These are phyloP conservation scores for Oryzias melastigma DNA, from an alignment of 2,113 vertebrate species.

Conservation along the genomic window DNA sequence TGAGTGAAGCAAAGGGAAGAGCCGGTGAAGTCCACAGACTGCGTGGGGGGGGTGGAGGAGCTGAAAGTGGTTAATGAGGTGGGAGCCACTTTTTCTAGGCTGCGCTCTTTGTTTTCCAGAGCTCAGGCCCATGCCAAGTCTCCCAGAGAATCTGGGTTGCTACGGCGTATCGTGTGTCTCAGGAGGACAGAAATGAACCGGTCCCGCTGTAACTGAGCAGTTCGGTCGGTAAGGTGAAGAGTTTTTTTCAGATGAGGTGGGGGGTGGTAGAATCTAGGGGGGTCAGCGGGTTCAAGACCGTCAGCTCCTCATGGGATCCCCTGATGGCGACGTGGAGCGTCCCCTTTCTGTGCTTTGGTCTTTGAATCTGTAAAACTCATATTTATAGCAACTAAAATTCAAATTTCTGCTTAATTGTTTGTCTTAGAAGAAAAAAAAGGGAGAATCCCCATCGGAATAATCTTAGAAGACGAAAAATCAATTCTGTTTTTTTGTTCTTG, in stretches of 20 bases:
- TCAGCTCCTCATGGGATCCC: constrained; percentile 24
- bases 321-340: too few species aligned
- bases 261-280: constrained; percentile 52
- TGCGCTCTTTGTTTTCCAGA: constrained; percentile 65
- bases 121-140: constrained; percentile 65
- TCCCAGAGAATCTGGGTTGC: constrained; percentile 69
- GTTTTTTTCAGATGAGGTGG: constrained; percentile 12
- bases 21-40: neutral
- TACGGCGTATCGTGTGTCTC: constrained; percentile 65
- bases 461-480: too few species aligned
- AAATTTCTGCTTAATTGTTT: too few species aligned
- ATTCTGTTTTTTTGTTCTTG: too few species aligned
- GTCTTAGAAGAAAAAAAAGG: too few species aligned
- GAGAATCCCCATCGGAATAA: too few species aligned
- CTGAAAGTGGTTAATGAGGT: constrained; percentile 71
- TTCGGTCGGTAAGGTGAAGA: constrained; percentile 33
- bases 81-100: constrained; percentile 67
- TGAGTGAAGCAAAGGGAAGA: constrained; percentile 17
- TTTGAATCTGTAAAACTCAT: too few species aligned
- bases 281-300: constrained; percentile 65
- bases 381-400: too few species aligned
- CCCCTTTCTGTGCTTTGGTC: too few species aligned
- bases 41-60: constrained; percentile 17
- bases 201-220: constrained; percentile 65
- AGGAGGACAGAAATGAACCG: constrained; percentile 64